phyloP scores from a whole-genome alignment of 2,113 vertebrate species.

The Otolemur garnettii region DNA sequence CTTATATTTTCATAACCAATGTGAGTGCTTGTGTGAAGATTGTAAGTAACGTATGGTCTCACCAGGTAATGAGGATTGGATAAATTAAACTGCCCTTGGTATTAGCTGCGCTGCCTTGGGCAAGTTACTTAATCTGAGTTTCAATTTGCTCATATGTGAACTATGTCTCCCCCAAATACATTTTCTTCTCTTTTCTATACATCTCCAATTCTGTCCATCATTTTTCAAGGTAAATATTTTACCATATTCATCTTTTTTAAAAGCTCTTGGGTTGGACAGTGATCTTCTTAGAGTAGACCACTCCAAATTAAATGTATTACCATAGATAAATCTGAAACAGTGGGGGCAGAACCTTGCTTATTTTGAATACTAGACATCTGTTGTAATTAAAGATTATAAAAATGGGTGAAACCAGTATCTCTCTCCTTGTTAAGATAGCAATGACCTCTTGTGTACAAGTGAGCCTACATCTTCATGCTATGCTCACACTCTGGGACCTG shows the following conservation, averaged over 20 bases:
- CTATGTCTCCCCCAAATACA: not conserved
- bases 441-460: not conserved
- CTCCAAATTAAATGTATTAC: not conserved
- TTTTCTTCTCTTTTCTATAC: not conserved
- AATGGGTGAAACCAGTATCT: not conserved
- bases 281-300: not conserved
- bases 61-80: not conserved
- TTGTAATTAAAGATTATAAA: not conserved
- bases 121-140: not conserved
- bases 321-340: not conserved
- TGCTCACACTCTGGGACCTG: not conserved
- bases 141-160: not conserved
- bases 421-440: not conserved
- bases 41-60: not conserved
- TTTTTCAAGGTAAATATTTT: not conserved
- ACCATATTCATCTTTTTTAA: not conserved
- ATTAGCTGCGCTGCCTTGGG: not conserved
- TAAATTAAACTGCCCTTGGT: not conserved
- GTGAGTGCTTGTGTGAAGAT: not conserved
- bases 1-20: not conserved
- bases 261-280: not conserved
- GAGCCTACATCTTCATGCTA: not conserved
- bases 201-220: not conserved
- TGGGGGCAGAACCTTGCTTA: not conserved
- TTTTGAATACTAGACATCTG: not conserved